Evolutionary conservation across 2,113 vertebrate genomes (phyloP), one percentile per base, ranked within the genome.

Genomic region (Gobiocypris rarus): DNA sequence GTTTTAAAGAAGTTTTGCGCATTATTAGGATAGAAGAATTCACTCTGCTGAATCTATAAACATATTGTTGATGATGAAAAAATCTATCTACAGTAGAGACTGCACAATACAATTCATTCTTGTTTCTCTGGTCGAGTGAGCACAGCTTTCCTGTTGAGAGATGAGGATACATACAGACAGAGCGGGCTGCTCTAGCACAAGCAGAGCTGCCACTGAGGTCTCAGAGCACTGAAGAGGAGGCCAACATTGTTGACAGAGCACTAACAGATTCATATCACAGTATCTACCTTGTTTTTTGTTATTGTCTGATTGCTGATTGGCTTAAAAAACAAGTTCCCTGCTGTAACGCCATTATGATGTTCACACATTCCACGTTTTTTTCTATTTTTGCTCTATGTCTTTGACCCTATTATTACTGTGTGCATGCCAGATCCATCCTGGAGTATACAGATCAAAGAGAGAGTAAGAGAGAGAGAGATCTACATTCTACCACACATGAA

Each of bases 401-500:
- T 28, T 63, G 38, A 63, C 14, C n/a, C 41, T 81, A 41, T 31
- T 48, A 80, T 56, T 9, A 9, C 28, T 10, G 13, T 81, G 48
- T 24, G 79, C 22, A 54, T 56, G 22, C 26, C 3, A 67, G 34
- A 84, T 9, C 28, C 6, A 67, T 76, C 74, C 14, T 31, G 56
- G 52, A 70, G n/a, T 61, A 70, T 48, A 70, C 38, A 69, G 34
- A 58, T 58, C 38, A 50, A 15, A 50, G 48, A 50, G 48, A 15
- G 48, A 48, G 45, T 38, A 41, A 31, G 50, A 65, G 56, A 81
- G 56, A 81, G 50, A 80, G 74, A 84, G 83, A 73, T 83, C 43
- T 14, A 54, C 31, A 41, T 85, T 78, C 41, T 31, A 45, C 26
- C 63, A 78, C 58, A 76, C 77, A 83, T 83, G 76, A 75, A 81